phyloP scores from a whole-genome alignment of 2,888 invertebrate genomes.

The Trissonchulus sp. region DNA sequence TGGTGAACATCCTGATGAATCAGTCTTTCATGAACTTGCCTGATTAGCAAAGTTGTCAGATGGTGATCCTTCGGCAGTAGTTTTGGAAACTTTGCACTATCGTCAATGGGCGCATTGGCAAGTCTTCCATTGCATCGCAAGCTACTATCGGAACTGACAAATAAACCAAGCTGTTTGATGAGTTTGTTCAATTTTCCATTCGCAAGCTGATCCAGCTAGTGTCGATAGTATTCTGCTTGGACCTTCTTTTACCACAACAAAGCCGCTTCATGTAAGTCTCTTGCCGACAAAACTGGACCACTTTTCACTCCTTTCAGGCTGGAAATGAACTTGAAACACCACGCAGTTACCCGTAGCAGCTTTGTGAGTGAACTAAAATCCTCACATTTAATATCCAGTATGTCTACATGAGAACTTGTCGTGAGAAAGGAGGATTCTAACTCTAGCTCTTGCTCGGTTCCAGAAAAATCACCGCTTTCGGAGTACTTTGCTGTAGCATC shows the following conservation, averaged over 20 bases:
- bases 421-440: no score
- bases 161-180: conserved; percentile 22
- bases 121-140: conserved; percentile 27
- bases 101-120: neutral
- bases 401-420: no score
- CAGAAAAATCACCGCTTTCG: no score
- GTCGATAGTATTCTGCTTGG: no score
- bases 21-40: conserved; percentile 17
- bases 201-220: no score
- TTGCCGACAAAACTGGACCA: no score
- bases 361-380: neutral
- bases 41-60: neutral
- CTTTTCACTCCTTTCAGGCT: no score
- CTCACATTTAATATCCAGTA: neutral
- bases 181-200: conserved; percentile 4
- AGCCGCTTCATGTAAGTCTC: no score
- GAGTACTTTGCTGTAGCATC: neutral
- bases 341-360: conserved; percentile 19
- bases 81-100: neutral
- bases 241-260: no score
- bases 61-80: neutral
- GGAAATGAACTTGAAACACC: neutral
- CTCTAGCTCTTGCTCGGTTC: no score
- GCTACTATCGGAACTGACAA: conserved; percentile 26
- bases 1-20: conserved; percentile 27